Evolutionary conservation across 2,888 invertebrate genomes (phyloP), one percentile per base, ranked within the genome.

Genomic region (Diaphora mendica): DNA sequence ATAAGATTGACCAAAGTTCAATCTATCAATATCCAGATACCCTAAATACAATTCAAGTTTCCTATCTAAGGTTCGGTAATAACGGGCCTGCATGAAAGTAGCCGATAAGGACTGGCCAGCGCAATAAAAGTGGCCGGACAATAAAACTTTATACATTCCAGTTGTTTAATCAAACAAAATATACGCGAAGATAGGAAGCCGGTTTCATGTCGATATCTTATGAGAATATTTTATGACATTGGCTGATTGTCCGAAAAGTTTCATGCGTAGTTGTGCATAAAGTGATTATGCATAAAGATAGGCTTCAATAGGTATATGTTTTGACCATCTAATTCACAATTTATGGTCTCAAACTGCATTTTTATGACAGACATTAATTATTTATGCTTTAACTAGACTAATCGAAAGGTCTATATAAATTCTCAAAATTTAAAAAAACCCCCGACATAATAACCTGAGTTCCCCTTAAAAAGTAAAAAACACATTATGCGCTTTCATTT

Each of bases 81-180:
- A 83, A 79, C 77, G 64, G 76, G 51, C 73, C 26, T 76, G 82
- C 73, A 77, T 83, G 84, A 73, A 64, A 39, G 9, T 64, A 64
- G 66, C 42, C 78, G 83, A 83, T 82, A 82, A 83, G 82, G 59
- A 75, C 79, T 51, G 75, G 73, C 48, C 69, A 73, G 65, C 70
- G 77, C 75, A 83, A 82, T 83, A 84, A 84, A 83, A 82, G 48
- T 70, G 72, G 62, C 51, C 70, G 59, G 69, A 72, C 70, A 51
- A 72, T 83, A 83, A 83, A 83, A 82, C 66, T 82, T 83, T 83
- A 83, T 83, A 81, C 69, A 76, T 75, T 67, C 51, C 72, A 75
- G 69, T 75, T 75, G 77, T 80, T 79, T 80, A 78, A 80, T 82
- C 80, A 76, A 73, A 78, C 64, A 72, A 77, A 77, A 79, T 72